Base-by-base conservation (phyloP, 2,113 vertebrate species). In the Piprites chloris region DNA sequence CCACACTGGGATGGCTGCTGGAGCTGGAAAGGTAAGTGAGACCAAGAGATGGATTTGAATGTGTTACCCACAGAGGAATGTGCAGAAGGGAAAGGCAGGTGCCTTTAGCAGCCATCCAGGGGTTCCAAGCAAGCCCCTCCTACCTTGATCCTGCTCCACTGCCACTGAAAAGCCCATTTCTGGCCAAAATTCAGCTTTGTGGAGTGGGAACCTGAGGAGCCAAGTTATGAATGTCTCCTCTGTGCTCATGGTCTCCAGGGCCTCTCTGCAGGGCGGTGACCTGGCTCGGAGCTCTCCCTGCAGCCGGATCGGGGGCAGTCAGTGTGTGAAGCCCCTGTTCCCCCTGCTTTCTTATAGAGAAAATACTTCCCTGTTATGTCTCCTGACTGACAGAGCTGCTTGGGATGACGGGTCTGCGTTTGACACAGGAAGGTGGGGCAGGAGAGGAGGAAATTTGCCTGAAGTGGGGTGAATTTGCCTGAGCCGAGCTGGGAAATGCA, bases 301-400 rank as follows among this genome's bases (percentile, higher is more conserved):
- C 0, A n/a, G 0, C 68, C 2, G 0, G 32, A 49, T 39, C 11
- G 0, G 55, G 11, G n/a, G 33, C 69, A 46, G 52, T 12, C 13
- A 0, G 39, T 7, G 27, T 14, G 26, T 37, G 6, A 73, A 58
- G 41, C 17, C 32, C 9, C 0, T 52, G 68, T 62, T 4, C 14
- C 41, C 27, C 13, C 14, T 1, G 1, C 12, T 47, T 50, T 26
- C 55, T 58, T 6, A 28, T 12, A 28, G 28, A 65, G 85, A 46
- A 68, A 50, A 66, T 47, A 20, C 33, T n/a, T 71, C 50, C 35
- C 35, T 39, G 20, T 37, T 87, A 0, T 6, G 21, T 42, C 26
- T 16, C 15, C 87, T 1, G 11, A 12, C 23, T 12, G 53, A 7
- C 1, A 1, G 44, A 92, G 79, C 75, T 76, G 22, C 68, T 58